phyloP scores from a whole-genome alignment of 2,797 vertebrate species.

The Semaprochilodus insignis region DNA sequence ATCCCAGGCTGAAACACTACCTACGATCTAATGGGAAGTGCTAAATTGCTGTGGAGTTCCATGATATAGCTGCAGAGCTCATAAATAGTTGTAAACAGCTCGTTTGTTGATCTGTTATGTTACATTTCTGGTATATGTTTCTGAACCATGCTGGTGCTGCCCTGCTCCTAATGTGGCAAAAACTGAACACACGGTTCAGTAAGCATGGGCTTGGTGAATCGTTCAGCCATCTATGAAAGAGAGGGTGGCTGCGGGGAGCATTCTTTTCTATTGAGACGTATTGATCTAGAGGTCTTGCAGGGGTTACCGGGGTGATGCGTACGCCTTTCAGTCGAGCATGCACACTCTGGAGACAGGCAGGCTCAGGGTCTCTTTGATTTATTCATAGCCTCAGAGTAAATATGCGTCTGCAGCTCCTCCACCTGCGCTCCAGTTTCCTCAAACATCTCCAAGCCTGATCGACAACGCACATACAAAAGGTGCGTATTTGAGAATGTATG shows the following conservation, averaged over 20 bases:
- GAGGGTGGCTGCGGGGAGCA: conserved; percentile 19
- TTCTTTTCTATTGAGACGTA: conserved; percentile 52
- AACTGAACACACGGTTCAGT: background rate
- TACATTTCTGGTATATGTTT: background rate
- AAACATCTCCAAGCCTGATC: conserved; percentile 32
- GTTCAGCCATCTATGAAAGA: background rate
- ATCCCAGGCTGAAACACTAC: background rate
- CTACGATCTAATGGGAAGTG: no score
- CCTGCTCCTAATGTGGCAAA: background rate
- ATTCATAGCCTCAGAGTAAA: conserved; percentile 53
- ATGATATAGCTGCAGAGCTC: background rate
- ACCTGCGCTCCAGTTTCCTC: conserved; percentile 58
- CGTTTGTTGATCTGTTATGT: background rate
- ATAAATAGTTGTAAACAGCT: background rate
- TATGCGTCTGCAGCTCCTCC: conserved; percentile 44
- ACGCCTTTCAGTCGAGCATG: conserved; percentile 22
- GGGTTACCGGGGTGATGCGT: conserved; percentile 41
- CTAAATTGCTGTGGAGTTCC: no score
- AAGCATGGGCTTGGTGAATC: conserved; percentile 2
- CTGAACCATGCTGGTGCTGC: background rate
- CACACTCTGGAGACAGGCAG: conserved; percentile 21
- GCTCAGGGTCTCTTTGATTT: conserved; percentile 44
- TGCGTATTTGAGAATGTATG: background rate
- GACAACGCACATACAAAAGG: conserved; percentile 4
- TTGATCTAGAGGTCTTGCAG: conserved; percentile 17